phyloP scores from a whole-genome alignment of 2,797 vertebrate species.

The Eulemur albifrons region DNA sequence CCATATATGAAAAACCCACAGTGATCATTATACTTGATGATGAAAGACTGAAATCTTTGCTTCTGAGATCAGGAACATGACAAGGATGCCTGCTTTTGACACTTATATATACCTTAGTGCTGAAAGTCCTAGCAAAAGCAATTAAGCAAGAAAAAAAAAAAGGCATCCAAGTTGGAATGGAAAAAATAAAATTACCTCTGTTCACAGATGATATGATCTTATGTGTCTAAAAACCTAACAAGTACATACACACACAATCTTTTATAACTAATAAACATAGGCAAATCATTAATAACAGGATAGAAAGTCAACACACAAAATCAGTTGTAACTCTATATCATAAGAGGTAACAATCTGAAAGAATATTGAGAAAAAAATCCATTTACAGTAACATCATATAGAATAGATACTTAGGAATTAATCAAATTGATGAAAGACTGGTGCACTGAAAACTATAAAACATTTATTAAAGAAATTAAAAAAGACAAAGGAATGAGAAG shows the following conservation, averaged over 20 bases:
- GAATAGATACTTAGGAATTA: not conserved
- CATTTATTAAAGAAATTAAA: not conserved
- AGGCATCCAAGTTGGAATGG: not conserved
- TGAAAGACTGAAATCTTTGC: not conserved
- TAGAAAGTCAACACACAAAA: not conserved
- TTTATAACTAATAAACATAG: not conserved
- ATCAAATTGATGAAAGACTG: not conserved
- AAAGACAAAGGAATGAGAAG: not conserved
- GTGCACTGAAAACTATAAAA: not conserved
- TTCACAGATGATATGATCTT: not conserved
- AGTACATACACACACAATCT: not conserved
- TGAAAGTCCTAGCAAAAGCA: not conserved
- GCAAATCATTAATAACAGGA: not conserved
- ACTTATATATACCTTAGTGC: too few species aligned
- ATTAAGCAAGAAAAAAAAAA: not conserved
- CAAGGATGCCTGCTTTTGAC: not conserved
- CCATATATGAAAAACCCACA: not conserved
- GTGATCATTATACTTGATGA: too few species aligned
- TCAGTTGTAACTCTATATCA: not conserved
- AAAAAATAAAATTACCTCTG: not conserved
- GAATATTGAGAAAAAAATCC: not conserved
- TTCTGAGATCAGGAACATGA: not conserved
- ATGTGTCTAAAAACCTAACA: not conserved
- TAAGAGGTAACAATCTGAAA: not conserved
- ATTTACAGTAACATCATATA: not conserved